Evolutionary conservation across 2,888 invertebrate genomes (phyloP).

Genomic region (Spilarctia lutea): DNA sequence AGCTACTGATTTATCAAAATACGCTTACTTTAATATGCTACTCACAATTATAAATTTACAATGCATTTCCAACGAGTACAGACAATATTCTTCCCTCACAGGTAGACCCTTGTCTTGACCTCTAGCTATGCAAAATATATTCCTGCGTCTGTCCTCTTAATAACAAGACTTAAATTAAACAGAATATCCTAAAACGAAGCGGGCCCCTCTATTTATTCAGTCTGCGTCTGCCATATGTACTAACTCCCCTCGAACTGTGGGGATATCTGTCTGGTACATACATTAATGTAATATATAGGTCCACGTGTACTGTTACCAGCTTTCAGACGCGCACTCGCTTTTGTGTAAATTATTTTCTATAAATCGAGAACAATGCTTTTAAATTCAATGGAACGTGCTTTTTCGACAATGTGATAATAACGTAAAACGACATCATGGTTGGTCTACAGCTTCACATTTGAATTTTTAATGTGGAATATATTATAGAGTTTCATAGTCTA

Average conservation of each 20-base stretch:
- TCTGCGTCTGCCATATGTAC: neutral
- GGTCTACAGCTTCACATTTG: neutral
- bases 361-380: neutral
- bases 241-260: neutral
- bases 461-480: too few species aligned
- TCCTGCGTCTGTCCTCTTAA: neutral
- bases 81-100: neutral
- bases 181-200: neutral
- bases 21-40: neutral
- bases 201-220: neutral
- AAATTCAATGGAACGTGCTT: neutral
- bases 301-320: neutral
- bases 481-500: neutral
- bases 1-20: neutral
- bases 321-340: neutral
- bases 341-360: neutral
- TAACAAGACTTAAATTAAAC: neutral
- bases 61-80: neutral
- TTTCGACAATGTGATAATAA: neutral
- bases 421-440: neutral
- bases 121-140: neutral
- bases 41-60: neutral
- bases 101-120: neutral
- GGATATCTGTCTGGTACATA: slow-evolving; percentile 12
- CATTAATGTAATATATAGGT: slow-evolving; percentile 1